Base-by-base conservation (phyloP, 2,888 invertebrate species). In the Agonopterix heracliana region DNA sequence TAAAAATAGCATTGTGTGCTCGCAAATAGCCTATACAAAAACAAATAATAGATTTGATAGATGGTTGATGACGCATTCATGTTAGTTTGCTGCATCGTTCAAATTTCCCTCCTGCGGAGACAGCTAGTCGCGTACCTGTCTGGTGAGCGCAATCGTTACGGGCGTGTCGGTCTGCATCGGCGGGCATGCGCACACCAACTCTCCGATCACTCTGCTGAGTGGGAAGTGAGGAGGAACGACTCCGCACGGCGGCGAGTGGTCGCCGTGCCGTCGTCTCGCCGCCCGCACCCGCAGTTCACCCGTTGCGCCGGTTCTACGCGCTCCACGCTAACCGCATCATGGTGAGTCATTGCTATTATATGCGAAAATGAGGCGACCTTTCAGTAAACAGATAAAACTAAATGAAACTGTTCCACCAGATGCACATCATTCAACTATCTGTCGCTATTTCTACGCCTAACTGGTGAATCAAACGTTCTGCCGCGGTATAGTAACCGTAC, bases 101-200 rank as follows among this genome's bases (percentile, higher is more conserved):
- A 73, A 83, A 82, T 81, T 82, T 81, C 80, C 80, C 74, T 74
- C 72, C 74, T 71, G 86, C 86, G 86, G 84, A 85, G 87, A 86
- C 87, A 81, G 79, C 73, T 67, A 81, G 86, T 81, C 86, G 80
- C 78, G 79, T 81, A 77, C 75, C 77, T 78, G 81, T 79, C 78
- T 78, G 71, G 71, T 68, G 63, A 64, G 71, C 78, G 77, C 81
- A 88, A 88, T 88, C 88, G 86, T 87, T 87, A 87, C 78, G 72
- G 70, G 65, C 78, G 74, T 79, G 78, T 74, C 81, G 78, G 82
- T 81, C 84, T 86, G 86, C 87, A 85, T 78, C 77, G 74, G 58
- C 78, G 74, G 65, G 78, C 87, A 88, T 87, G 87, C 87, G 88
- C 86, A 81, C 65, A 65, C 53, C 65, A 63, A 55, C 68, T 68